Evolutionary conservation across 2,888 invertebrate species (phyloP), one percentile per base, ranked within the genome.

Genomic region (Geotrupes spiniger): DNA sequence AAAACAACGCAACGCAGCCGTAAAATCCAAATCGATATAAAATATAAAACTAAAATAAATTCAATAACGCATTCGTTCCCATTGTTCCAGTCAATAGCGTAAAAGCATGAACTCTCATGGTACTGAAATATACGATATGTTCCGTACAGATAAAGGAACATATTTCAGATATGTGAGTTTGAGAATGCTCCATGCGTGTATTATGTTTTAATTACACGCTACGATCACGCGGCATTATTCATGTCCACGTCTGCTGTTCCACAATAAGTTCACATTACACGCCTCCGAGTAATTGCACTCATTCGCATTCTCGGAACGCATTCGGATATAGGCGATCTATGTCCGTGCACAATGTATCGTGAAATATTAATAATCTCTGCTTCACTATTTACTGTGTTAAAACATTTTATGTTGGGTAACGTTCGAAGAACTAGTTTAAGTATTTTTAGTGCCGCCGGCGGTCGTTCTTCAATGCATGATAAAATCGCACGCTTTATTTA

Each of bases 201-300:
- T 69, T 70, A 70, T 65, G 66, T 70, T 70, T 71, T 71, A 71
- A 71, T 71, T 71, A 70, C 68, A 71, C 65, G 71, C 63, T 67
- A 65, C 63, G 68, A 67, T 68, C 66, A 61, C 57, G 64, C 63
- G 65, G 64, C 69, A 69, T 71, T 71, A 71, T 71, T 71, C 70
- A 70, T 70, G 65, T 68, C 61, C 71, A 70, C 69, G 71, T 59
- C 59, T 45, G 51, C 55, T 63, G 66, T 66, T 67, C 65, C 63
- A 68, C 69, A 66, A 69, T 68, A 68, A 69, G 66, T 68, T 68
- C 66, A 63, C 63, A 65, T 70, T 67, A 67, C 63, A 66, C 67
- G 66, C 65, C 63, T 65, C 58, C 60, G 55, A 63, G 65, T 64
- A 68, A 69, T 70, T 68, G 70, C 68, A 64, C 68, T 67, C 63